Percentiles rank a stretch among this genome's conserved stretches.
These are phyloP conservation scores for Eospalax fontanierii DNA, from an alignment of 2,797 vertebrate genomes.

Conservation along the genomic window DNA sequence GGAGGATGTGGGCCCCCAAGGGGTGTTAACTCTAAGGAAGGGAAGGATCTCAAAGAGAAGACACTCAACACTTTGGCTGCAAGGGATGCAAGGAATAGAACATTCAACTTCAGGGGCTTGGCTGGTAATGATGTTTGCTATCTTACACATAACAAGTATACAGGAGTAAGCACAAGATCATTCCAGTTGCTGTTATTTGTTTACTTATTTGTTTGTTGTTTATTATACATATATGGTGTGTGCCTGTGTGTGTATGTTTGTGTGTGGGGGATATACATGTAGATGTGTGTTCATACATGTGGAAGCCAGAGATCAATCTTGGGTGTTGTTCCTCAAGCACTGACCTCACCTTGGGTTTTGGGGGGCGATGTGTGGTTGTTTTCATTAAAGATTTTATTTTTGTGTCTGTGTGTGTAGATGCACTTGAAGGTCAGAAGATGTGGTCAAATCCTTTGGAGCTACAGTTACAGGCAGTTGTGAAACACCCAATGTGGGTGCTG, in stretches of 20 bases:
- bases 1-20: not conserved
- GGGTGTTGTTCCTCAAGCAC: not conserved
- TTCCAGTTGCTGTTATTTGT: no score
- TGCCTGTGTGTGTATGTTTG: no score
- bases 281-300: no score
- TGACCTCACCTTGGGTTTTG: not conserved
- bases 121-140: not conserved
- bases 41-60: not conserved
- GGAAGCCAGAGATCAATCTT: no score
- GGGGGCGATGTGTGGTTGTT: not conserved
- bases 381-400: not conserved
- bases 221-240: not conserved
- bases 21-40: not conserved
- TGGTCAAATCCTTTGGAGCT: no score
- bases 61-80: not conserved
- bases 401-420: not conserved
- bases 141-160: not conserved
- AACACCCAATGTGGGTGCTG: no score
- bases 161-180: not conserved
- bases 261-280: no score
- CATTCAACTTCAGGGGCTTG: not conserved
- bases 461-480: no score
- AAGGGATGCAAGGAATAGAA: not conserved
- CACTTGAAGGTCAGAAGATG: no score
- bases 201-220: no score